Base-by-base conservation (phyloP, 2,888 invertebrate species). In the Lepidocyrtinus sp. region DNA sequence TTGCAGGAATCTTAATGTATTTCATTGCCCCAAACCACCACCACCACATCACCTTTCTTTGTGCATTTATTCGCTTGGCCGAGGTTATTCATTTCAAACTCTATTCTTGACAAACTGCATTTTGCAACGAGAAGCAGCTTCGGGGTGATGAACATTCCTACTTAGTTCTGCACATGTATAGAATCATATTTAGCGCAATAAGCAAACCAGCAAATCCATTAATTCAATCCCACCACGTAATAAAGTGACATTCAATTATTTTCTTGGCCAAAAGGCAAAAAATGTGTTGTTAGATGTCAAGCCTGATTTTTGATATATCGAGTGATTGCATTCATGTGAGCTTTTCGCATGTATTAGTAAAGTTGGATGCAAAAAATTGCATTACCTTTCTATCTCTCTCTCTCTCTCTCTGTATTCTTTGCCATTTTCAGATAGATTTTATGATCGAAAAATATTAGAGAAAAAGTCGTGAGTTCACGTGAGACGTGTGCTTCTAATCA, bases 341-440 rank as follows among this genome's bases (percentile, higher is more conserved):
- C 12, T 36, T 36, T 36, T 36, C 36, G 5, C 36, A 50, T 50
- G 50, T 7, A 50, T 50, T 50, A 12, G 12, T 50, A 50, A 50
- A n/a, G n/a, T n/a, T n/a, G n/a, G n/a, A 50, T 50, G 50, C 50
- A 50, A 50, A n/a, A 50, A 50, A 50, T 50, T 50, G 50, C 50
- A 50, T n/a, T n/a, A n/a, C n/a, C n/a, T n/a, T n/a, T n/a, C n/a
- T n/a, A n/a, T 50, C 50, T 12, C 50, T 50, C 50, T 50, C 50
- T 17, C 50, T 12, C 12, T 50, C 2, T n/a, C n/a, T n/a, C n/a
- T n/a, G n/a, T n/a, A n/a, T n/a, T n/a, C n/a, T n/a, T n/a, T n/a
- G n/a, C n/a, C n/a, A n/a, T n/a, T n/a, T n/a, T n/a, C n/a, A n/a
- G n/a, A n/a, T n/a, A n/a, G n/a, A n/a, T n/a, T n/a, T n/a, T 36